Evolutionary conservation across 2,113 vertebrate genomes (phyloP).

Genomic region (Nerophis ophidion): DNA sequence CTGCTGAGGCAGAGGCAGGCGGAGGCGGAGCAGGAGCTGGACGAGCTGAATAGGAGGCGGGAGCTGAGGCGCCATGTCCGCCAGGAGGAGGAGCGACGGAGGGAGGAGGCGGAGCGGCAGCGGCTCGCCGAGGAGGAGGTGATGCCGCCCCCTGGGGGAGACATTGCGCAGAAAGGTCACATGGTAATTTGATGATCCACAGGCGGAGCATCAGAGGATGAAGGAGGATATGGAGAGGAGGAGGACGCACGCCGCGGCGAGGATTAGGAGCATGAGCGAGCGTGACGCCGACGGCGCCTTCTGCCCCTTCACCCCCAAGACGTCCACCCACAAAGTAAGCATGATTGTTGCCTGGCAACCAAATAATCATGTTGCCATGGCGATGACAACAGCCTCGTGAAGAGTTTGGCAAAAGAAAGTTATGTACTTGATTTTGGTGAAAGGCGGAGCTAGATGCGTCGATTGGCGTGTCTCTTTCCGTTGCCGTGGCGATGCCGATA

Average conservation of each 20-base stretch:
- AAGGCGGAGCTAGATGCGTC: too few relatives aligned
- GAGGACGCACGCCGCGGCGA: slow-evolving; percentile 69
- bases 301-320: slow-evolving; percentile 67
- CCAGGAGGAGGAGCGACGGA: slow-evolving; percentile 57
- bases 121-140: slow-evolving; percentile 72
- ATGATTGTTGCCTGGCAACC: neutral
- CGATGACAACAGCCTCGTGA: too few relatives aligned
- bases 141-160: neutral
- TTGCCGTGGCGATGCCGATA: too few relatives aligned
- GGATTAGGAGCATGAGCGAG: slow-evolving; percentile 68
- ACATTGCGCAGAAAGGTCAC: too few relatives aligned
- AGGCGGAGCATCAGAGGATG: slow-evolving; percentile 75
- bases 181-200: neutral
- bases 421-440: too few relatives aligned
- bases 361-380: too few relatives aligned
- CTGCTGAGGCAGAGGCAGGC: slow-evolving; percentile 46
- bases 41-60: slow-evolving; percentile 68
- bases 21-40: slow-evolving; percentile 67
- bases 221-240: slow-evolving; percentile 72
- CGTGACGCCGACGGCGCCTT: slow-evolving; percentile 60
- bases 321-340: slow-evolving; percentile 72
- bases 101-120: slow-evolving; percentile 60
- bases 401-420: too few relatives aligned
- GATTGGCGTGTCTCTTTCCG: too few relatives aligned
- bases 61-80: slow-evolving; percentile 58